These are phyloP conservation scores for Trichogramma dendrolimi DNA, from an alignment of 2,888 invertebrate genomes.

Conservation along the genomic window DNA sequence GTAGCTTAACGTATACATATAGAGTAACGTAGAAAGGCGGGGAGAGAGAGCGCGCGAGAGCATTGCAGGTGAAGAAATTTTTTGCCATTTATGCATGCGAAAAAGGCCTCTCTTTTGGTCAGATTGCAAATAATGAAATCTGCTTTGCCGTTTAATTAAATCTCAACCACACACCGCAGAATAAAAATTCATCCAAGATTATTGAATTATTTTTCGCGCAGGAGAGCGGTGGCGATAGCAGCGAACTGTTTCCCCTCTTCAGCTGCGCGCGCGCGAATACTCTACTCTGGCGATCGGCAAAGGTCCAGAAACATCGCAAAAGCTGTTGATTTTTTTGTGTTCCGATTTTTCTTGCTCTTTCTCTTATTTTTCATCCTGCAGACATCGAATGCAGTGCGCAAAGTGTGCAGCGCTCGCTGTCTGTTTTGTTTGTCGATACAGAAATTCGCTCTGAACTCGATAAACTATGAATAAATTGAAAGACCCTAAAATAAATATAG, in stretches of 20 bases:
- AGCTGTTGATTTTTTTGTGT: constrained; percentile 17
- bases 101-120: background rate
- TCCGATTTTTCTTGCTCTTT: background rate
- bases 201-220: constrained; percentile 43
- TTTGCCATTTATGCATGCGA: too few relatives aligned
- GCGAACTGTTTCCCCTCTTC: constrained; percentile 11
- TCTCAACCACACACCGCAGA: constrained; percentile 33
- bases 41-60: too few relatives aligned
- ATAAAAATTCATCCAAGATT: constrained; percentile 44
- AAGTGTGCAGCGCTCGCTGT: background rate
- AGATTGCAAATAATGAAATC: constrained; percentile 47
- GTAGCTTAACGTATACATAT: too few relatives aligned
- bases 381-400: constrained; percentile 13
- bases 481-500: constrained; percentile 25
- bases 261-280: constrained; percentile 10
- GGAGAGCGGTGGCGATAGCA: constrained; percentile 9
- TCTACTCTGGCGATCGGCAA: constrained; percentile 16
- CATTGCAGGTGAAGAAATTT: too few relatives aligned
- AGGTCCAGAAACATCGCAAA: constrained; percentile 10
- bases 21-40: too few relatives aligned
- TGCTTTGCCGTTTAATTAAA: constrained; percentile 47
- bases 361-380: constrained; percentile 20
- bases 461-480: constrained; percentile 29
- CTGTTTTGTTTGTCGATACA: constrained; percentile 28
- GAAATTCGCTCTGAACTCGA: constrained; percentile 24